A percentile compares a stretch with the other conserved stretches of the same genome.
phyloP scores from a whole-genome alignment of 2,888 invertebrate species.

The Horisme vitalbata region DNA sequence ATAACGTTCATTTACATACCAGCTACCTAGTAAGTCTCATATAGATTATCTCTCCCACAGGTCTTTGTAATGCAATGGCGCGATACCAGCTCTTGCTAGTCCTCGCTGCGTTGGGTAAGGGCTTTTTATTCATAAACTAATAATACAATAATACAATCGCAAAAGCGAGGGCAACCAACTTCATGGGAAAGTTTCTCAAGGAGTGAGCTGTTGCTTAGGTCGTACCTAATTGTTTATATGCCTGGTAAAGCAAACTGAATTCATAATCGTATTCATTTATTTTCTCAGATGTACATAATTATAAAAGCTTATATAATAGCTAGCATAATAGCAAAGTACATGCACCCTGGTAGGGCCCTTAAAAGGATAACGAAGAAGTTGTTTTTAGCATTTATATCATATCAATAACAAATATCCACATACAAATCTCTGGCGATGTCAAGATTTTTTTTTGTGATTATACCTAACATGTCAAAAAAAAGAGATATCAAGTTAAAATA shows the following conservation, averaged over 20 bases:
- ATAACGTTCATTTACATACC: conserved; percentile 14
- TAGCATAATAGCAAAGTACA: too few species aligned
- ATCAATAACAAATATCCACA: too few species aligned
- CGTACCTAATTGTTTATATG: neutral
- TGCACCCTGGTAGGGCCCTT: too few species aligned
- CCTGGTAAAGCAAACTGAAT: too few species aligned
- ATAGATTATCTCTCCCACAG: conserved; percentile 50
- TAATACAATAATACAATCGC: conserved; percentile 22
- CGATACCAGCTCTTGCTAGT: conserved; percentile 58
- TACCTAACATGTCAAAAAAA: too few species aligned
- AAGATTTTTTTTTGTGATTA: too few species aligned
- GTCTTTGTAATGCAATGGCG: conserved; percentile 58
- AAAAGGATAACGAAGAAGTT: too few species aligned
- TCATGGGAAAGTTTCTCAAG: conserved; percentile 32
- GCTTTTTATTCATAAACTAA: conserved; percentile 21
- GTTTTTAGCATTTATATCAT: too few species aligned
- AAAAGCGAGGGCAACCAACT: conserved; percentile 21
- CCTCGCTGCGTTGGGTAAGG: conserved; percentile 60
- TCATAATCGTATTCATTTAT: neutral
- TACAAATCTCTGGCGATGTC: too few species aligned
- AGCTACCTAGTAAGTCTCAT: conserved; percentile 5
- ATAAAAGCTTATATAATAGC: too few species aligned
- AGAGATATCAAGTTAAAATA: too few species aligned
- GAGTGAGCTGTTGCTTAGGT: neutral
- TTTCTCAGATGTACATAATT: too few species aligned